Evolutionary conservation across 2,113 vertebrate species (phyloP), one percentile per base, ranked within the genome.

Genomic region (Petromus typicus): DNA sequence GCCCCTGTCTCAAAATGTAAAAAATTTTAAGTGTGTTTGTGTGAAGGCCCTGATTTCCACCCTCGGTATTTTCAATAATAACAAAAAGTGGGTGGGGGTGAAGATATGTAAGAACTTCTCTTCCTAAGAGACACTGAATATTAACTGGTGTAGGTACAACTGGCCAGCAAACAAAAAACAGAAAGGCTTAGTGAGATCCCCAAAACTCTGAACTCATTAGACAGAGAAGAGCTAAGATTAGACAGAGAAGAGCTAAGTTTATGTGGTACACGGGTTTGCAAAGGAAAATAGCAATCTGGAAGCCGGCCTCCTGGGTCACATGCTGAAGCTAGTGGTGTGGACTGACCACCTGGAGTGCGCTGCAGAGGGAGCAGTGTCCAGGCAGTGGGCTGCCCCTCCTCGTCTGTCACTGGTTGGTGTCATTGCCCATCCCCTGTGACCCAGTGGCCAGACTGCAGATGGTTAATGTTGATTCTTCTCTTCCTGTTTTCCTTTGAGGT

Each of bases 401-500:
- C 16, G 56, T 90, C 51, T 51, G 0, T 71, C 27, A 18, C n/a
- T 57, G 23, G 32, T 86, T 54, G 59, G 69, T 59, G 10, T 37
- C 66, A 57, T 66, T 5, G 45, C 83, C 48, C 57, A 17, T 16
- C 90, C 83, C 43, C 79, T 30, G 40, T 3, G 45, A 89, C 57
- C 89, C 83, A 51, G 93, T 80, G 86, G 73, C 80, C 93, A 91
- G 90, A 76, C 71, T 91, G 85, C 85, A 95, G 75, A 85, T 48
- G 43, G 89, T 89, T 94, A 40, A 69, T 89, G 67, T 71, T 95
- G 93, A 93, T 45, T 88, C n/a, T 93, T 81, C 96, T 95, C 76
- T 97, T 98, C 96, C 94, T 86, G 86, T 43, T 71, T 98, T 96
- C 76, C 97, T 97, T 73, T 92, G 88, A 1, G 86, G 91, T 73